These are phyloP conservation scores for Caenorhabditis sulstoni DNA, from an alignment of 2,888 invertebrate genomes.

Conservation along the genomic window DNA sequence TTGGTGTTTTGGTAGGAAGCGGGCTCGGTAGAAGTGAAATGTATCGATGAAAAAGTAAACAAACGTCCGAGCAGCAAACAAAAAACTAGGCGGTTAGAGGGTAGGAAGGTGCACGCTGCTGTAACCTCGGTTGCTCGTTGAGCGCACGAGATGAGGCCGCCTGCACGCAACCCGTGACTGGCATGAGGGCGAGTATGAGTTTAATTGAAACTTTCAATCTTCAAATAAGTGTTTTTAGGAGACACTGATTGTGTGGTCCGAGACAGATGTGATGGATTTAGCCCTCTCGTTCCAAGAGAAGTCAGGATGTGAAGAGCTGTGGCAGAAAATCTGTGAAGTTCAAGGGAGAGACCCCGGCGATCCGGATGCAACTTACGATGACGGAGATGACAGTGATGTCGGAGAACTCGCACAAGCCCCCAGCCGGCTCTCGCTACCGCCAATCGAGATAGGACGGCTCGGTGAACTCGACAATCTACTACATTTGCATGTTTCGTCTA, in stretches of 20 bases:
- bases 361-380: slow-evolving; percentile 83
- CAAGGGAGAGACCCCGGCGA: slow-evolving; percentile 99
- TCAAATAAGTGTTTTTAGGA: slow-evolving; percentile 85
- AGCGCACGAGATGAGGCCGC: slow-evolving; percentile 2
- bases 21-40: slow-evolving; percentile 25
- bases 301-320: slow-evolving; percentile 99
- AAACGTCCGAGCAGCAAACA: slow-evolving; percentile 41
- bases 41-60: slow-evolving; percentile 51
- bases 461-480: slow-evolving; percentile 90
- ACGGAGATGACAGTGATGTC: slow-evolving; percentile 60
- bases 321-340: slow-evolving; percentile 99
- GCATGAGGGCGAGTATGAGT: not conserved
- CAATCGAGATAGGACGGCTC: slow-evolving; percentile 93
- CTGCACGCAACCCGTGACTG: slow-evolving; percentile 9
- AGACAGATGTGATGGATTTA: slow-evolving; percentile 98
- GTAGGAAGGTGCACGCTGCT: slow-evolving; percentile 5
- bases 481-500: slow-evolving; percentile 87
- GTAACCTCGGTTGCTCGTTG: slow-evolving; percentile 39
- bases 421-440: slow-evolving; percentile 83
- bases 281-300: slow-evolving; percentile 99
- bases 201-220: slow-evolving; percentile 7
- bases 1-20: slow-evolving; percentile 7
- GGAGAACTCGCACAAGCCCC: slow-evolving; percentile 44
- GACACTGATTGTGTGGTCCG: slow-evolving; percentile 99
- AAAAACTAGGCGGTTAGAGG: slow-evolving; percentile 34